Percentiles rank a stretch among this genome's conserved stretches.
Conservation (phyloP, 2,797 vertebrate genomes). For the Gambusia yucatana region DNA sequence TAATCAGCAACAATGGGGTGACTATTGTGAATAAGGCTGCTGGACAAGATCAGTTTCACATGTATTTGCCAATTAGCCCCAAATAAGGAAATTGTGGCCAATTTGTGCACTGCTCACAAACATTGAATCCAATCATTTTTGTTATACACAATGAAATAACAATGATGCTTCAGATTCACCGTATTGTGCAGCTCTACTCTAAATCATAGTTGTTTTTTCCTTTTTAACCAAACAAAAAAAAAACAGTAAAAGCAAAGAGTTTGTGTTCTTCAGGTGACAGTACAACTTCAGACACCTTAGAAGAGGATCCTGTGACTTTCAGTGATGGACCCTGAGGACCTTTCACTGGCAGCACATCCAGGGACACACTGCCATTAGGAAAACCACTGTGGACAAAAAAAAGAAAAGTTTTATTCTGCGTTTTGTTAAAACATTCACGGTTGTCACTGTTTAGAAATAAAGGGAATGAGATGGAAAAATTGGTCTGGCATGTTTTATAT, state of each 20-base stretch:
- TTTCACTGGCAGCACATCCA: slow-evolving; percentile 95
- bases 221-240: not conserved
- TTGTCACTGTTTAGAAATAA: not conserved
- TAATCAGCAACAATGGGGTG: too few species aligned
- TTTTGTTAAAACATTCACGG: not conserved
- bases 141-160: not conserved
- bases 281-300: slow-evolving; percentile 53
- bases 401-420: not conserved
- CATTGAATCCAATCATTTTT: not conserved
- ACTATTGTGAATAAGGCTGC: too few species aligned
- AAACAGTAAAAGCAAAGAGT: not conserved
- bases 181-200: not conserved
- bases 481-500: too few species aligned
- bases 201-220: not conserved
- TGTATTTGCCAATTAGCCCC: too few species aligned
- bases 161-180: not conserved
- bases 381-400: slow-evolving; percentile 67
- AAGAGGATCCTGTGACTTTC: slow-evolving; percentile 60
- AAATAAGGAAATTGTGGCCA: too few species aligned
- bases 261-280: not conserved
- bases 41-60: too few species aligned
- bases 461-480: too few species aligned
- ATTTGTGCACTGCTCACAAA: too few species aligned
- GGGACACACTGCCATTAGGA: slow-evolving; percentile 79
- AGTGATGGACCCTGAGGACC: slow-evolving; percentile 87